phyloP scores from a whole-genome alignment of 2,113 vertebrate genomes.

The Phrynocephalus versicolor region DNA sequence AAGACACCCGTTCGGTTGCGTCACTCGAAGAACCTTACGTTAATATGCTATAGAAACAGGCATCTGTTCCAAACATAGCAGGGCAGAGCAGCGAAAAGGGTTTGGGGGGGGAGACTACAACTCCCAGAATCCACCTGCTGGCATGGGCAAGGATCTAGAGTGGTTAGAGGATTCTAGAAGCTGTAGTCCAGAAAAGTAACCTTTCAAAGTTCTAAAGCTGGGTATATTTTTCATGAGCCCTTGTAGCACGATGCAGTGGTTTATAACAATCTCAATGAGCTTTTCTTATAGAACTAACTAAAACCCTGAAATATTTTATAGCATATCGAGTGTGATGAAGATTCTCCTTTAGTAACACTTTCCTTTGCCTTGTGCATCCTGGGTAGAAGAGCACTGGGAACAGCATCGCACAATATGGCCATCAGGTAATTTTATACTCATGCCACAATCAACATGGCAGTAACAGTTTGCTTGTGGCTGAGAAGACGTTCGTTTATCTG shows the following conservation, averaged over 20 bases:
- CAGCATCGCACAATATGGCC: constrained; percentile 92
- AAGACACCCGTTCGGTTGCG: background rate
- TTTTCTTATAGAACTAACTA: background rate
- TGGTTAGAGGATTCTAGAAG: too few species aligned
- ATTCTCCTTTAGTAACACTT: constrained; percentile 91
- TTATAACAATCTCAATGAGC: background rate
- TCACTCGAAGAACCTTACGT: background rate
- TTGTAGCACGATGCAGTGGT: background rate
- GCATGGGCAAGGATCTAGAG: too few species aligned
- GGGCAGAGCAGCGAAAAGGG: too few species aligned
- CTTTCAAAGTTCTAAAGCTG: too few species aligned
- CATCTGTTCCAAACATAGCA: background rate
- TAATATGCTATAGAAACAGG: background rate
- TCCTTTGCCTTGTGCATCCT: constrained; percentile 93
- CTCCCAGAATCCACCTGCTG: too few species aligned
- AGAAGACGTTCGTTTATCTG: background rate
- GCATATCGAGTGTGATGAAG: constrained; percentile 90
- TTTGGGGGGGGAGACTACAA: too few species aligned
- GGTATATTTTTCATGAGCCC: background rate
- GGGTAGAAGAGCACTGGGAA: constrained; percentile 90
- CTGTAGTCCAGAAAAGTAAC: too few species aligned
- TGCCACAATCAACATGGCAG: background rate
- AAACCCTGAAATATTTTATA: constrained; percentile 55
- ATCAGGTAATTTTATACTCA: constrained; percentile 82
- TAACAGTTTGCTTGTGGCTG: background rate